Conservation (phyloP, 2,113 vertebrate species). For the Arvicanthis niloticus region DNA sequence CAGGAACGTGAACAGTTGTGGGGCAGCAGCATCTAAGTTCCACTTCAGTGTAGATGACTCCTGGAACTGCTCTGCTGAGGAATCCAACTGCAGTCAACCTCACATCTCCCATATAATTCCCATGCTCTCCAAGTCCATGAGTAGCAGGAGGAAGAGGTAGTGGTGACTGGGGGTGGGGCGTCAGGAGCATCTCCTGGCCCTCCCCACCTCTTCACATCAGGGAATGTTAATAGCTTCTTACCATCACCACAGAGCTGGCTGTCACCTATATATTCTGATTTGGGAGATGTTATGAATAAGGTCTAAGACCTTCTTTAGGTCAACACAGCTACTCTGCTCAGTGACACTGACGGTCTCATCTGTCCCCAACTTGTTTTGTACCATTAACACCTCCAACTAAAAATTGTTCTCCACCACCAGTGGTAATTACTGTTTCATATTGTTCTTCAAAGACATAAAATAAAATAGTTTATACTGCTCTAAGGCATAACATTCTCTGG, state of each 20-base stretch:
- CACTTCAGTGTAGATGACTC: not conserved
- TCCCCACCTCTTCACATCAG: not conserved
- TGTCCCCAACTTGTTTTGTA: not conserved
- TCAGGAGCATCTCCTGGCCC: not conserved
- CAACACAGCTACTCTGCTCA: not conserved
- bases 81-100: not conserved
- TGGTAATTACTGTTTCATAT: not conserved
- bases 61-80: not conserved
- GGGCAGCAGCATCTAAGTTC: not conserved
- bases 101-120: not conserved
- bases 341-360: too few relatives aligned
- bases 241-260: not conserved
- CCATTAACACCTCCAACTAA: not conserved
- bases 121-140: not conserved
- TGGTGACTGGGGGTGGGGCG: too few relatives aligned
- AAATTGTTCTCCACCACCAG: not conserved
- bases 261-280: not conserved
- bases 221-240: not conserved
- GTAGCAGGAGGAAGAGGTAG: not conserved
- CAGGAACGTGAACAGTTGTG: not conserved
- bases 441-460: not conserved
- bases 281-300: not conserved
- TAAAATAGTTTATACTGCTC: not conserved
- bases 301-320: not conserved
- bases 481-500: not conserved